Conservation (phyloP, 2,113 vertebrate species). For the Emydocephalus ijimae region DNA sequence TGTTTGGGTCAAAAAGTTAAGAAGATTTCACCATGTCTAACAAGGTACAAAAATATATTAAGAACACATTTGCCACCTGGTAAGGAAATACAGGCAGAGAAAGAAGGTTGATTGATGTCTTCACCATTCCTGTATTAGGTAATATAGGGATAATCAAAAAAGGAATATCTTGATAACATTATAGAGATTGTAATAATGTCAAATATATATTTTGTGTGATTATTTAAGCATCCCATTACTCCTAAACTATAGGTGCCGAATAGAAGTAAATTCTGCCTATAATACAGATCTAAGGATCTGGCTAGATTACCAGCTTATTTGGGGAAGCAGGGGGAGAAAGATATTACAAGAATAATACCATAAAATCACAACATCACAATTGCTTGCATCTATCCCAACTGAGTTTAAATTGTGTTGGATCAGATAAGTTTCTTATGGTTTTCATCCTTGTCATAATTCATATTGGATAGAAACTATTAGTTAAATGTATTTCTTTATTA, state of each 20-base stretch:
- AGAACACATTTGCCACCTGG: neutral
- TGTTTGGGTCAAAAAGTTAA: neutral
- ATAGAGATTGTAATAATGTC: neutral
- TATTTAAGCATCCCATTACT: neutral
- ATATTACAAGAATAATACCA: neutral
- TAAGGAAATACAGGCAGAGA: neutral
- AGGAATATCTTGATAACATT: neutral
- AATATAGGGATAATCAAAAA: neutral
- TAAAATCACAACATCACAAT: neutral
- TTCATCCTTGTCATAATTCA: constrained; percentile 13
- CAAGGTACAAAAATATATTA: neutral
- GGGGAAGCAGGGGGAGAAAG: neutral
- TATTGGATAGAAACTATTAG: neutral
- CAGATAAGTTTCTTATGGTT: neutral
- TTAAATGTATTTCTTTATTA: constrained; percentile 11
- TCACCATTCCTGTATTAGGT: neutral
- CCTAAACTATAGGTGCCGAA: neutral
- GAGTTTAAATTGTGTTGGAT: neutral
- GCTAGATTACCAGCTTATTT: neutral
- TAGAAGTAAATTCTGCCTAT: neutral
- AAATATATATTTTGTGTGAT: neutral
- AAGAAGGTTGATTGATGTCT: neutral
- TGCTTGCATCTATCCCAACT: neutral
- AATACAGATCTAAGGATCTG: neutral
- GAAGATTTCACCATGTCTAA: neutral